Evolutionary conservation across 2,888 invertebrate species (phyloP).

Genomic region (Dryococelus australis): DNA sequence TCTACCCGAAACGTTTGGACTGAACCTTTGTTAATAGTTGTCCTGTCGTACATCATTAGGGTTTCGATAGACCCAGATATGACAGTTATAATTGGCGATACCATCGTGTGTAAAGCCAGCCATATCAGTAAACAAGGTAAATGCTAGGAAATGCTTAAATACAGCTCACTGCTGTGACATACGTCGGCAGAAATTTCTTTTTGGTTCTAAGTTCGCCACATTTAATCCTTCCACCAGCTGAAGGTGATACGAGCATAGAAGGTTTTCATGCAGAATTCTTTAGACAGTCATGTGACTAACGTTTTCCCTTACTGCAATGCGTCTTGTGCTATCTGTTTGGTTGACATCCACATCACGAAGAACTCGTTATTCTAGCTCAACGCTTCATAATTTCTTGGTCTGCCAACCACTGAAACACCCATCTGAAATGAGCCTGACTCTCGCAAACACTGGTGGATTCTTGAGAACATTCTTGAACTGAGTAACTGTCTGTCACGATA

Average conservation of each 20-base stretch:
- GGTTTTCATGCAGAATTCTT: background rate
- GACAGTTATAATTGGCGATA: background rate
- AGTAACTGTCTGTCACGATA: background rate
- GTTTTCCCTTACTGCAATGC: background rate
- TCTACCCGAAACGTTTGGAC: background rate
- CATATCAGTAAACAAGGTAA: background rate
- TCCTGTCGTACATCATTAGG: background rate
- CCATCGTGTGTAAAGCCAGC: background rate
- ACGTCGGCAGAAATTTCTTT: background rate
- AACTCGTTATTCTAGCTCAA: background rate
- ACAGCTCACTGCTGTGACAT: background rate
- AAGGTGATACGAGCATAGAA: background rate
- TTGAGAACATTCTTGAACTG: background rate
- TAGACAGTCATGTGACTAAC: background rate
- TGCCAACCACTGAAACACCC: background rate
- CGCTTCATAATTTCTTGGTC: background rate
- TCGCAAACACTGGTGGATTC: constrained; percentile 12
- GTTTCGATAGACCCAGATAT: background rate
- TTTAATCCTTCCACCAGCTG: background rate
- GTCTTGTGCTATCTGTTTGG: background rate
- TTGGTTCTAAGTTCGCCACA: background rate
- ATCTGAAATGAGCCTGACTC: background rate
- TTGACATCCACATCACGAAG: background rate
- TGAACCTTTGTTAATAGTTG: background rate
- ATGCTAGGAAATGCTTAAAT: background rate